Base-by-base conservation (phyloP, 1,140 invertebrate genomes). In the Mycetomoellerius zeteki region DNA sequence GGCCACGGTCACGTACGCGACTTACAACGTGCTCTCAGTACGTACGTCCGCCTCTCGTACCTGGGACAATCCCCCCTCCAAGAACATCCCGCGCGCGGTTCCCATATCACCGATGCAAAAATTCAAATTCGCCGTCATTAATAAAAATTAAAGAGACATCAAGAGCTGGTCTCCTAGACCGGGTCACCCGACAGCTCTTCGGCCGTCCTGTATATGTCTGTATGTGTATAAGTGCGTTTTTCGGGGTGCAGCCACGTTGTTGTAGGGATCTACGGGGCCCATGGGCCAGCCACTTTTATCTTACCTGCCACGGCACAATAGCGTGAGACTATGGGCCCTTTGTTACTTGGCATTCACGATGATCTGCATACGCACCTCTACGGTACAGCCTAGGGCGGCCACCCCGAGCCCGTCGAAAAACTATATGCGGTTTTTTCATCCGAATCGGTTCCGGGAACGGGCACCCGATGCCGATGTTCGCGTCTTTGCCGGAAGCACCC, bases 81-180 rank as follows among this genome's bases (percentile, higher is more conserved):
- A 69, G 37, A 89, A 69, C 7, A 67, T 85, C 84, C 62, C 84
- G 86, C 86, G 64, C 80, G 71, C 87, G 88, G 94, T 95, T 95
- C 95, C 94, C 95, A 95, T 95, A 95, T 95, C 95, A 95, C 91
- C 88, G 92, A 95, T 95, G 94, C 95, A 95, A 91, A 95, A 95
- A 95, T 95, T 95, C 94, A 95, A 95, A 95, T 95, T 93, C 88
- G 71, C 76, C 54, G 94, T 95, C 95, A 95, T 95, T 95, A 95
- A 95, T 95, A 95, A 95, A 95, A 95, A 95, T 95, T 95, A 95
- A 95, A 95, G 95, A 95, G 95, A 95, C 95, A 95, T 95, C 94
- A 94, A 91, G 89, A 90, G 90, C 86, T 87, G 69, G 69, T 50
- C 86, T 77, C 71, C 21, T 62, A 60, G 43, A 85, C 47, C 82